Base-by-base conservation (phyloP, 1,140 invertebrate species). In the Drosophila aff. region DNA sequence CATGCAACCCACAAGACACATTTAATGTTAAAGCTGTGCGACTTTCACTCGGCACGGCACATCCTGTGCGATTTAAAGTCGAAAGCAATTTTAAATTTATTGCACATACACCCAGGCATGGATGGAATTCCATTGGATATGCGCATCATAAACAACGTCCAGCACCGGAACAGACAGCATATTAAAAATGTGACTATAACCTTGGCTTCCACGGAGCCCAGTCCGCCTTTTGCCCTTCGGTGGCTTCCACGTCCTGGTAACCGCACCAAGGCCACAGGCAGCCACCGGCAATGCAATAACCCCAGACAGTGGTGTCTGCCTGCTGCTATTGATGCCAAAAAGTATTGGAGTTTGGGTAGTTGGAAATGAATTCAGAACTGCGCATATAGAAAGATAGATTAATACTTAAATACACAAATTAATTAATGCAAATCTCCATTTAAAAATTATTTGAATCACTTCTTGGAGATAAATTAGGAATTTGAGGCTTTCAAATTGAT, bases 161-260 rank as follows among this genome's bases (percentile, higher is more conserved):
- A 67, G 61, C 41, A 63, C 62, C 63, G 63, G 76, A 73, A 80
- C 60, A 79, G 59, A 75, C 73, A 79, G 61, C 79, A 90, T 85
- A 89, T 89, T 90, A 85, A 90, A 90, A 89, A 73, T 81, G 79
- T 76, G 83, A 72, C 85, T 89, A 90, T 91, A 90, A 89, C 86
- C 82, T 86, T 86, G 82, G 82, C 71, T 74, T 58, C 53, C 28
- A 36, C 26, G 61, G 40, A 28, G 28, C 40, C 47, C 38, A 53
- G 16, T 50, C 33, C 36, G 33, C 46, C 65, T 16, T 13, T 23
- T n/a, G 31, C 4, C 43, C 64, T 38, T 31, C 58, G 41, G 47
- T 50, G 26, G 49, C 40, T 44, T 47, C 67, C 47, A 40, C 62
- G 26, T 43, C 69, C 68, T 31, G 53, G 66, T 36, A 78, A 81